Conservation (phyloP, 2,888 invertebrate genomes). For the Apamea crenata region DNA sequence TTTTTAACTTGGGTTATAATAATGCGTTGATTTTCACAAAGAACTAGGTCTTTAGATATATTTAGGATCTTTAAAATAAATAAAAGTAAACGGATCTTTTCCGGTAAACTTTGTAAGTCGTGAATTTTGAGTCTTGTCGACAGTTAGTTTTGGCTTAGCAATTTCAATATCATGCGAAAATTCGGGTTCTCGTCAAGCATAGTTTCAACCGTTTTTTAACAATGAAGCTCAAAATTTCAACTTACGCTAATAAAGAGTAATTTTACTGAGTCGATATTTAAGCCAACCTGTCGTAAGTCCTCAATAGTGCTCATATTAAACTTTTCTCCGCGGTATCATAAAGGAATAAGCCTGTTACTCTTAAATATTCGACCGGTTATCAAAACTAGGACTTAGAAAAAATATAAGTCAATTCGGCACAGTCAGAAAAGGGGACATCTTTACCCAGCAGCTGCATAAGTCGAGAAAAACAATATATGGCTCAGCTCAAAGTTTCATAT, state of each 20-base stretch:
- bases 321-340: background rate
- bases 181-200: background rate
- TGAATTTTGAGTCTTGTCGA: too few species aligned
- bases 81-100: background rate
- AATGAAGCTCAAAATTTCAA: background rate
- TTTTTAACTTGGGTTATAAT: background rate
- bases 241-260: background rate
- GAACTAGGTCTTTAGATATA: background rate
- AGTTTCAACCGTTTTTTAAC: background rate
- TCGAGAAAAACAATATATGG: background rate
- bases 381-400: background rate
- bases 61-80: background rate
- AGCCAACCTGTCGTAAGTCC: background rate
- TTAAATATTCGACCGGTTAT: background rate
- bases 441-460: background rate
- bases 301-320: background rate
- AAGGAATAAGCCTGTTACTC: too few species aligned
- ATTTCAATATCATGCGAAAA: background rate
- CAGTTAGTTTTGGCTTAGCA: background rate
- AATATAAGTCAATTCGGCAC: too few species aligned
- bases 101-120: background rate
- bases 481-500: conserved; percentile 4
- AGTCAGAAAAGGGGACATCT: background rate
- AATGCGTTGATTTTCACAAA: background rate
- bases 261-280: background rate